Evolutionary conservation across 2,113 vertebrate species (phyloP), one percentile per base, ranked within the genome.

Genomic region (Solea solea): DNA sequence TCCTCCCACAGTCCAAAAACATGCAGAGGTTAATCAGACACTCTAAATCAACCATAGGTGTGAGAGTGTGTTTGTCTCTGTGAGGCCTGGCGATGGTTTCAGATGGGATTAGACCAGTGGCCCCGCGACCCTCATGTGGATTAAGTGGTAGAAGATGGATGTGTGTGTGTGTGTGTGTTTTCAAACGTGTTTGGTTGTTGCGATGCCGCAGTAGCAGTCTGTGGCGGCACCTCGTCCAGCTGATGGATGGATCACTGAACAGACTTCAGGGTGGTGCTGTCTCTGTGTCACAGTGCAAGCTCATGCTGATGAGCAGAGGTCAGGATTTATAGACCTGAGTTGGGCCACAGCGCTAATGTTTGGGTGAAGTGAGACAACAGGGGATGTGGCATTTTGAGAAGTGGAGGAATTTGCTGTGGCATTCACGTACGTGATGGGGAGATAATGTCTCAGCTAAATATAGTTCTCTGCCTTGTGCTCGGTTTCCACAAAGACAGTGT

Each of bases 401-500:
- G 79, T 60, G 34, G 58, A 78, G 70, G 78, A 85, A 83, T 88
- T 88, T 70, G 64, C 76, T 67, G 67, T 75, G 77, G 68, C 69
- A 62, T 80, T 79, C 57, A 44, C 48, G 27, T 52, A 49, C 69
- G 50, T 58, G 73, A 81, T 64, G 8, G 68, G 39, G 59, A 83
- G 86, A 88, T 86, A 83, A 86, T 75, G 59, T 65, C 54, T 79
- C 64, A 1, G 70, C 82, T 88, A 88, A 78, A 86, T 78, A 82
- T 86, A 87, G 72, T 12, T 45, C 58, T 41, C 57, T 41, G 54
- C 54, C 57, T 58, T 44, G 40, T 28, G 10, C 50, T 51, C 14
- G 11, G 53, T 62, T 71, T 45, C 46, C n/a, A 51, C 56, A 58
- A 74, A 73, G 64, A 63, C 65, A 14, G 72, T 41, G 15, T 81